phyloP scores from a whole-genome alignment of 2,888 invertebrate species.

The Cataglyphis rosenhaueri region DNA sequence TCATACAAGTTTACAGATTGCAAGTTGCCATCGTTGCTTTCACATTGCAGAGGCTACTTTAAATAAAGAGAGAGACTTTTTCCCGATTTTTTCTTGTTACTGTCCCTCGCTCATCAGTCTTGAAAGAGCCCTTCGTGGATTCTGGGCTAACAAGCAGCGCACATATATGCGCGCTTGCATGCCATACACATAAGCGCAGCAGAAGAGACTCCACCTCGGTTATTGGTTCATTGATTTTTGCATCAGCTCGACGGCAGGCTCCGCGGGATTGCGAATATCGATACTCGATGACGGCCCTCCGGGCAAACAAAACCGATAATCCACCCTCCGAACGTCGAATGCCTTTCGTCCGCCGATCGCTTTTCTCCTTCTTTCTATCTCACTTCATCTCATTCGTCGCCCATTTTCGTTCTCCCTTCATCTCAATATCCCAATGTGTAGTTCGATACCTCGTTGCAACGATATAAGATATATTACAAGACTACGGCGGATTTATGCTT shows the following conservation, averaged over 20 bases:
- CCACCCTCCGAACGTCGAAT: constrained; percentile 62
- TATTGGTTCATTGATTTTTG: constrained; percentile 80
- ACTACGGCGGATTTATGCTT: constrained; percentile 43
- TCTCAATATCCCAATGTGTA: constrained; percentile 34
- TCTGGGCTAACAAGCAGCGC: constrained; percentile 62
- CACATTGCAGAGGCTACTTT: background rate
- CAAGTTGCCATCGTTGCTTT: background rate
- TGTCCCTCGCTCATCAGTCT: constrained; percentile 59
- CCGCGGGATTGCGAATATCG: constrained; percentile 75
- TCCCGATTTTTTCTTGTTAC: constrained; percentile 43
- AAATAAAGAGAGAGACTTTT: background rate
- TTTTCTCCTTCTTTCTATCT: constrained; percentile 20
- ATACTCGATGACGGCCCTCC: constrained; percentile 73
- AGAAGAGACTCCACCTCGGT: constrained; percentile 69
- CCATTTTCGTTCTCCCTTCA: constrained; percentile 41
- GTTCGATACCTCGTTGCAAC: constrained; percentile 48
- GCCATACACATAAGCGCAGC: constrained; percentile 46
- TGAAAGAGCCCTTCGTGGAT: constrained; percentile 64
- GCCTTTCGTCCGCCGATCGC: constrained; percentile 50
- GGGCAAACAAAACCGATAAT: constrained; percentile 74
- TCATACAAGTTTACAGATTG: background rate
- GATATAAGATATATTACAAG: constrained; percentile 56
- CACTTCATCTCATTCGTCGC: constrained; percentile 24
- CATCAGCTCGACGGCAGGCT: constrained; percentile 70
- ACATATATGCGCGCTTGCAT: constrained; percentile 52